A percentile compares a stretch with the other conserved stretches of the same genome.
These are phyloP conservation scores for Elymnias hypermnestra DNA, from an alignment of 1,140 invertebrate species.

Conservation along the genomic window DNA sequence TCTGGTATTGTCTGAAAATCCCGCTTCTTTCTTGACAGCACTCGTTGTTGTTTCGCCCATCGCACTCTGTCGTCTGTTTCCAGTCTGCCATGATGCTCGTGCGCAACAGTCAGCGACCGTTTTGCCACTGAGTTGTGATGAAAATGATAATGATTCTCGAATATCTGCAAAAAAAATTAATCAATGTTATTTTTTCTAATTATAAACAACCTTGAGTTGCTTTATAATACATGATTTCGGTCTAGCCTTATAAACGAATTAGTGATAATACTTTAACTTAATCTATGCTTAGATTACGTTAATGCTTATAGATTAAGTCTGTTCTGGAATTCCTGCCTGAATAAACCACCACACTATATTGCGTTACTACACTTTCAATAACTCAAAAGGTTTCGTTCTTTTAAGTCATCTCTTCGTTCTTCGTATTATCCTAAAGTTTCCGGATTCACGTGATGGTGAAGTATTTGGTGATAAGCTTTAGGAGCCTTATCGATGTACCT, in stretches of 20 bases:
- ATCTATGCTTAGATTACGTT: too few species aligned
- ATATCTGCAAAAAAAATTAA: slow-evolving; percentile 79
- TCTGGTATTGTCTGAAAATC: slow-evolving; percentile 74
- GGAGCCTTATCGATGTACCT: too few species aligned
- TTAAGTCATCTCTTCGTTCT: too few species aligned
- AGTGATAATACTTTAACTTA: too few species aligned
- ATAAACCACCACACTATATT: too few species aligned
- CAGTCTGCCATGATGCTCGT: slow-evolving; percentile 81
- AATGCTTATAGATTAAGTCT: too few species aligned
- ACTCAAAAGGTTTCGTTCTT: too few species aligned
- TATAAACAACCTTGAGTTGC: not conserved
- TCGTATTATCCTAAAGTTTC: too few species aligned
- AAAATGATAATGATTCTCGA: slow-evolving; percentile 88
- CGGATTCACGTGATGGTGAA: too few species aligned
- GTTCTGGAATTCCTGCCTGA: too few species aligned
- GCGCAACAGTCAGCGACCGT: slow-evolving; percentile 81
- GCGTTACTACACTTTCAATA: too few species aligned
- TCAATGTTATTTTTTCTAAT: not conserved
- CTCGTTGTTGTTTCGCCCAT: slow-evolving; percentile 84
- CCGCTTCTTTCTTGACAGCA: slow-evolving; percentile 82
- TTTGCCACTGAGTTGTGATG: slow-evolving; percentile 84
- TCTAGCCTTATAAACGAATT: not conserved
- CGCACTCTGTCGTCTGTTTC: slow-evolving; percentile 82
- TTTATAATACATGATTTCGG: not conserved
- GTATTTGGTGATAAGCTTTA: too few species aligned